Conservation (phyloP, 2,113 vertebrate genomes). For the Scartelaos histophorus region DNA sequence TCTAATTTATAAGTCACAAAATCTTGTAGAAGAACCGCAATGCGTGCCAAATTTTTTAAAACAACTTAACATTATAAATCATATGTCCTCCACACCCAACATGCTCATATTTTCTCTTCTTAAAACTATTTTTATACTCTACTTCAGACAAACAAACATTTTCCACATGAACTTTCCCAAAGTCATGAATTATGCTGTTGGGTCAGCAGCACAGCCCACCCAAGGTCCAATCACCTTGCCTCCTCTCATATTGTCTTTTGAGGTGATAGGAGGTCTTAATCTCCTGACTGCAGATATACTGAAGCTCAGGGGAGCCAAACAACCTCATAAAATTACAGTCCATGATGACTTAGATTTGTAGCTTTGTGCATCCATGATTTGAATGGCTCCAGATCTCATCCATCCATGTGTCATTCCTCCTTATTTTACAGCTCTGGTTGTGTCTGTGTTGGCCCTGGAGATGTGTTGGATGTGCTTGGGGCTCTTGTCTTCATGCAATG, state of each 20-base stretch:
- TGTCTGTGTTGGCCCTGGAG: conserved; percentile 35
- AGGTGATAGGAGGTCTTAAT: conserved; percentile 51
- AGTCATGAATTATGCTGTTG: conserved; percentile 65
- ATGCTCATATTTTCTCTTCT: conserved; percentile 50
- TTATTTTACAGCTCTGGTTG: conserved; percentile 41
- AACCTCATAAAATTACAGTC: conserved; percentile 43
- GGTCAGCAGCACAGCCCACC: conserved; percentile 44
- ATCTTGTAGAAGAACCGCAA: conserved; percentile 69
- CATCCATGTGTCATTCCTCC: conserved; percentile 34
- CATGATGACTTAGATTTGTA: conserved; percentile 45
- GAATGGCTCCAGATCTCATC: conserved; percentile 22
- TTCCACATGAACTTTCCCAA: conserved; percentile 54
- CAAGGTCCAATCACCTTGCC: conserved; percentile 40
- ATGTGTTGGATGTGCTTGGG: conserved; percentile 35
- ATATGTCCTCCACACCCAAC: conserved; percentile 60
- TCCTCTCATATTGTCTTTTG: conserved; percentile 45
- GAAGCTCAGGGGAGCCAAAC: conserved; percentile 24
- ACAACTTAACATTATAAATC: conserved; percentile 83
- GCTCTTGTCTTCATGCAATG: conserved; percentile 43
- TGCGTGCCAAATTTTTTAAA: conserved; percentile 78
- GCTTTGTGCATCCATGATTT: conserved; percentile 43
- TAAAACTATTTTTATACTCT: conserved; percentile 63
- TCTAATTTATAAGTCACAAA: conserved; percentile 74
- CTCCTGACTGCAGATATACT: background rate
- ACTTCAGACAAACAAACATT: conserved; percentile 46